A percentile compares a stretch with the other conserved stretches of the same genome.
These are phyloP conservation scores for Etia nguti DNA, from an alignment of 2,113 vertebrate species.

Conservation along the genomic window DNA sequence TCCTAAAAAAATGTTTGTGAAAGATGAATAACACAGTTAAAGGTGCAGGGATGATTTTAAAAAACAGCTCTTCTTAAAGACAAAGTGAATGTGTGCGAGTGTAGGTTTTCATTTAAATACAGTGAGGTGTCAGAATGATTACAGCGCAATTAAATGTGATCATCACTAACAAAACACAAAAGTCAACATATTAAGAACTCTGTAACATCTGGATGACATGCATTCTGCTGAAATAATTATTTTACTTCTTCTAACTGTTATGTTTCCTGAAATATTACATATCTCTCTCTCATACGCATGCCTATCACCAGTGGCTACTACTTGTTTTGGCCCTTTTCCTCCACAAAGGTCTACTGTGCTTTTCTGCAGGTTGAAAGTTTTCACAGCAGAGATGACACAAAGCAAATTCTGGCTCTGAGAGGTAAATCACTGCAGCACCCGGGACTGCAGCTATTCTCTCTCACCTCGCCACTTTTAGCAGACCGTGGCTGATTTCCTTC, in stretches of 20 bases:
- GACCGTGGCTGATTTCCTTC: conserved; percentile 76
- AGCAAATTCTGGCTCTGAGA: conserved; percentile 26
- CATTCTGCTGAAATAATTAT: not conserved
- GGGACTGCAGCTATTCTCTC: conserved; percentile 62
- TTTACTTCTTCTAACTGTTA: not conserved
- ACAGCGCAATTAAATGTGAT: not conserved
- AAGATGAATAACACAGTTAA: not conserved
- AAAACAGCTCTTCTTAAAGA: not conserved
- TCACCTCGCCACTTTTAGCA: conserved; percentile 69
- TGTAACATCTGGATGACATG: not conserved
- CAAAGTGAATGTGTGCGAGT: not conserved
- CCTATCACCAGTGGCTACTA: not conserved
- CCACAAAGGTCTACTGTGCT: not conserved
- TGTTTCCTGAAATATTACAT: not conserved
- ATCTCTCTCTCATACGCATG: not conserved
- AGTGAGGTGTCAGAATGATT: not conserved
- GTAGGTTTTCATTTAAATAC: not conserved
- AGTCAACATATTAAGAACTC: not conserved
- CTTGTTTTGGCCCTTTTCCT: not conserved
- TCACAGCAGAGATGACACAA: conserved; percentile 26
- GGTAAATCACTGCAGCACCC: conserved; percentile 51
- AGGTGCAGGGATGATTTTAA: not conserved
- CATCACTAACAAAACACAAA: not conserved
- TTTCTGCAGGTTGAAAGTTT: conserved; percentile 20
- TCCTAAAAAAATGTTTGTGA: not conserved